A percentile compares a stretch with the other conserved stretches of the same genome.
Evolutionary conservation across 2,888 invertebrate genomes (phyloP).

Genomic region (Rhagophthalmus giganteus): DNA sequence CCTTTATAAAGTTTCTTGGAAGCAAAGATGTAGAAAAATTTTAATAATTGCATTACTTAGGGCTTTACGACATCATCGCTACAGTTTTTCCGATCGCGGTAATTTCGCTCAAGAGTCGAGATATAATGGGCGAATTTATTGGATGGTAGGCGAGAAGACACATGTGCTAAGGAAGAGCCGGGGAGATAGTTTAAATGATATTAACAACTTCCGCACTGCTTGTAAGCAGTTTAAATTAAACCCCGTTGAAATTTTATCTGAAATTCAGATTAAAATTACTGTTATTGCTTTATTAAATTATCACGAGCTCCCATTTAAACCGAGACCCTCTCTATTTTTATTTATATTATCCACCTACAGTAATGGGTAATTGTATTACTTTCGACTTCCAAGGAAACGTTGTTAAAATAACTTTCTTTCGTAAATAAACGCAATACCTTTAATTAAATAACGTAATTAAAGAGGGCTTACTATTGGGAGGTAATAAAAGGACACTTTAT

Average conservation of each 20-base stretch:
- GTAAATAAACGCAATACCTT: not conserved
- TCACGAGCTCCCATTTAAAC: slow-evolving; percentile 14
- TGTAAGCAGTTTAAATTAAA: slow-evolving; percentile 41
- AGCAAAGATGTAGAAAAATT: not conserved
- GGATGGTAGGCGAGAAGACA: slow-evolving; percentile 19
- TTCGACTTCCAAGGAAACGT: not conserved
- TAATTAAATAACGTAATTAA: not conserved
- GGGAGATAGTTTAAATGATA: slow-evolving; percentile 34
- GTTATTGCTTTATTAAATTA: slow-evolving; percentile 38
- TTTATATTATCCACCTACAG: not conserved
- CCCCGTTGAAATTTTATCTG: slow-evolving; percentile 37
- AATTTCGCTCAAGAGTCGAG: slow-evolving; percentile 19
- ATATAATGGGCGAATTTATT: slow-evolving; percentile 20
- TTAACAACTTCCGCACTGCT: slow-evolving; percentile 39
- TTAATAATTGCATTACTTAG: too few relatives aligned
- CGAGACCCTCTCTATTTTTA: slow-evolving; percentile 10
- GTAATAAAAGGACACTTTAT: too few relatives aligned
- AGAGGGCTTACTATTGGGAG: too few relatives aligned
- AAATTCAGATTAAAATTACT: slow-evolving; percentile 41
- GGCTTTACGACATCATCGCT: too few relatives aligned
- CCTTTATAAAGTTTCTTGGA: not conserved
- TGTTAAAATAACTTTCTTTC: not conserved
- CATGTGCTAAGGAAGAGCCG: slow-evolving; percentile 32
- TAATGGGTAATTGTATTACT: too few relatives aligned
- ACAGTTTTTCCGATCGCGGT: too few relatives aligned